Percentiles rank a stretch among this genome's conserved stretches.
phyloP scores from a whole-genome alignment of 2,797 vertebrate genomes.

The Leptatherina wallacei region DNA sequence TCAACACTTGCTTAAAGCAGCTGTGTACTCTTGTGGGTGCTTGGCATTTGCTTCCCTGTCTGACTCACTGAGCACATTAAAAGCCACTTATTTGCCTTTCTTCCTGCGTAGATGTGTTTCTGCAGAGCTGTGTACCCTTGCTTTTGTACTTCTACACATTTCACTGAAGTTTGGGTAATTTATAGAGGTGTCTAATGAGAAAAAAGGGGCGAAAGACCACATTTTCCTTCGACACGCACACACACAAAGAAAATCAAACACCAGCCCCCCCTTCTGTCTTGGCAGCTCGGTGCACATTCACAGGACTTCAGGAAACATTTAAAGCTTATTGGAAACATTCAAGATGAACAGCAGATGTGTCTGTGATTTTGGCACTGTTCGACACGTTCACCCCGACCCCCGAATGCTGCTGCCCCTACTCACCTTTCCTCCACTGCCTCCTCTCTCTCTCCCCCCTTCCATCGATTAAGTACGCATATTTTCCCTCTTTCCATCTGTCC shows the following conservation, averaged over 20 bases:
- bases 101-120: constrained; percentile 30
- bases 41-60: constrained; percentile 69
- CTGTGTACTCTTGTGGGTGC: constrained; percentile 65
- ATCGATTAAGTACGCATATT: constrained; percentile 49
- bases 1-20: constrained; percentile 75
- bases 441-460: constrained; percentile 2
- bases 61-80: constrained; percentile 73
- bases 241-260: constrained; percentile 48
- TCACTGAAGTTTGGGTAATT: constrained; percentile 46
- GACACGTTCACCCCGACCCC: constrained; percentile 57
- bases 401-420: constrained; percentile 30
- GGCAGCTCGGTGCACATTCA: constrained; percentile 48
- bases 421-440: constrained; percentile 35
- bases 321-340: constrained; percentile 71
- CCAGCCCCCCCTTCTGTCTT: constrained; percentile 11
- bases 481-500: constrained; percentile 60
- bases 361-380: constrained; percentile 73
- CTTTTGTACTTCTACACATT: constrained; percentile 34
- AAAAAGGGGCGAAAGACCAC: constrained; percentile 35
- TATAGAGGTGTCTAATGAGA: constrained; percentile 35
- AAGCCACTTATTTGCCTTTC: constrained; percentile 73
- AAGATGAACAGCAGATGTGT: constrained; percentile 78
- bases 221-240: constrained; percentile 26
- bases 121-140: constrained; percentile 23
- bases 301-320: constrained; percentile 71